Evolutionary conservation across 2,888 invertebrate species (phyloP).

Genomic region (Dryococelus australis): DNA sequence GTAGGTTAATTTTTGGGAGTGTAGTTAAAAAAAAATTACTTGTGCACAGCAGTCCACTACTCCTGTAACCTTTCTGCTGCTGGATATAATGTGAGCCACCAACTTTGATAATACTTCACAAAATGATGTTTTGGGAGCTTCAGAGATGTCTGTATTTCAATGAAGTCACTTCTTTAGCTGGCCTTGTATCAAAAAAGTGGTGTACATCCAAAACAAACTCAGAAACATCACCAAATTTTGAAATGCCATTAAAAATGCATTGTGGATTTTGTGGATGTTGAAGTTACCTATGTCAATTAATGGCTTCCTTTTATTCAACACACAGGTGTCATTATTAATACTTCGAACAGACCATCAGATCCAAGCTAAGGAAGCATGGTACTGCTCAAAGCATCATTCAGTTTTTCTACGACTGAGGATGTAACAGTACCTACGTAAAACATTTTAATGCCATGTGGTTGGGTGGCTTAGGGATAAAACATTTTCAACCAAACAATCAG

Average conservation of each 20-base stretch:
- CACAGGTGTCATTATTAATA: not conserved
- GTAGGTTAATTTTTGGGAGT: constrained; percentile 35
- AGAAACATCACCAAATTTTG: constrained; percentile 33
- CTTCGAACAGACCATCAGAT: not conserved
- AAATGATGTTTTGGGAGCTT: constrained; percentile 39
- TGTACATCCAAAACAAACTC: constrained; percentile 41
- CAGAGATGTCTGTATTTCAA: constrained; percentile 38
- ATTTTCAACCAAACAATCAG: too few relatives aligned
- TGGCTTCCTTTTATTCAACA: constrained; percentile 35
- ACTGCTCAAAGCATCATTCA: constrained; percentile 25
- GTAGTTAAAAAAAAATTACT: constrained; percentile 42
- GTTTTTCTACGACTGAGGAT: constrained; percentile 28
- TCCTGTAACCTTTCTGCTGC: constrained; percentile 33
- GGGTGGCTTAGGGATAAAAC: too few relatives aligned
- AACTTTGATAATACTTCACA: constrained; percentile 39
- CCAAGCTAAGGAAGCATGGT: constrained; percentile 19
- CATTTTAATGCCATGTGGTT: too few relatives aligned
- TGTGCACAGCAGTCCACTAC: constrained; percentile 38
- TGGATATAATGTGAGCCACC: constrained; percentile 43
- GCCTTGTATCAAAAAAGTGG: constrained; percentile 42
- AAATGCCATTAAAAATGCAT: constrained; percentile 39
- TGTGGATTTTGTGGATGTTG: constrained; percentile 42
- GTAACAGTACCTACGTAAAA: constrained; percentile 35
- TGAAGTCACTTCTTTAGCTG: constrained; percentile 41
- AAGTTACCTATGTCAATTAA: constrained; percentile 42